These are phyloP conservation scores for Hydrolagus affinis DNA, from an alignment of 2,113 vertebrate species.

Conservation along the genomic window DNA sequence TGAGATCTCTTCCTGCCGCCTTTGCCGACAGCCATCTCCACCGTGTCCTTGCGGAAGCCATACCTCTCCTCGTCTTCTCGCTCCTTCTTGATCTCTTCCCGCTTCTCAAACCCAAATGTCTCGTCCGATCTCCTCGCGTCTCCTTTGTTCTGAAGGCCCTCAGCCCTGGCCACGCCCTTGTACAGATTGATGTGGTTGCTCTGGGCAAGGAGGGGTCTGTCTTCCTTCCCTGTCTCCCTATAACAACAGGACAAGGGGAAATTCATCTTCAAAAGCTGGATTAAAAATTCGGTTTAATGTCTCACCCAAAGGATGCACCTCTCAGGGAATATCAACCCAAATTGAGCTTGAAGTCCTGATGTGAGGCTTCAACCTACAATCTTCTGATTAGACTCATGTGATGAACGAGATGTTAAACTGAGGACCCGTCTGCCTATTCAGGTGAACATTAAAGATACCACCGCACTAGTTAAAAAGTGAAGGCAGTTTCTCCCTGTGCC, in stretches of 20 bases:
- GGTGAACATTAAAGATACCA: no score
- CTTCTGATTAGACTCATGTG: no score
- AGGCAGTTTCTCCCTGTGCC: no score
- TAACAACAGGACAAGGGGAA: slow-evolving; percentile 25
- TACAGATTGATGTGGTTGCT: slow-evolving; percentile 67
- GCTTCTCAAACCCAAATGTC: slow-evolving; percentile 46
- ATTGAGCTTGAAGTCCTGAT: no score
- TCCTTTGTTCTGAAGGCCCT: slow-evolving; percentile 50
- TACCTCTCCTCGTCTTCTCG: slow-evolving; percentile 53
- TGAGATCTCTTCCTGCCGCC: slow-evolving; percentile 55
- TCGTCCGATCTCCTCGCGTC: slow-evolving; percentile 52
- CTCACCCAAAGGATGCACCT: no score
- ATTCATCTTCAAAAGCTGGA: neutral
- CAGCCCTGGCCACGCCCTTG: slow-evolving; percentile 56
- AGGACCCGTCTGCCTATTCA: no score
- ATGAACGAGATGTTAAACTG: no score
- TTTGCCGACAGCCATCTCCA: slow-evolving; percentile 44
- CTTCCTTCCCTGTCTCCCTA: slow-evolving; percentile 68
- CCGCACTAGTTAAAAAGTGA: no score
- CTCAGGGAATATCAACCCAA: no score
- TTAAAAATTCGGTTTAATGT: no score
- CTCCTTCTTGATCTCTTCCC: slow-evolving; percentile 51
- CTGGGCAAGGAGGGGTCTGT: slow-evolving; percentile 69
- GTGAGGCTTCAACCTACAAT: no score
- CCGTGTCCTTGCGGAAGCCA: slow-evolving; percentile 54